Evolutionary conservation across 2,797 vertebrate genomes (phyloP).

Genomic region (Todus mexicanus): DNA sequence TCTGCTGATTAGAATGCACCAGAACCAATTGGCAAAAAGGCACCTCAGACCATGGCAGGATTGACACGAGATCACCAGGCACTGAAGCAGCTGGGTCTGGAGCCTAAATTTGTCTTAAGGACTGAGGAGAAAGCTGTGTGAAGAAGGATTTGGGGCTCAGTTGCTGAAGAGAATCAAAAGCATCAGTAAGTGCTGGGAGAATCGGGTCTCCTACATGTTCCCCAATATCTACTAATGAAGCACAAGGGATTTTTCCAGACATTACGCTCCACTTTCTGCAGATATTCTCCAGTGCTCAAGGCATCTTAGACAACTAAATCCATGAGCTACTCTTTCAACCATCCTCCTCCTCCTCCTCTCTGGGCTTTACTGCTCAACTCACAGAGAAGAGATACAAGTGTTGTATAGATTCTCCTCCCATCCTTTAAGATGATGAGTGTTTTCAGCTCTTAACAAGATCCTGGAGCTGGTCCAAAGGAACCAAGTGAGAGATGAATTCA

Average conservation of each 20-base stretch:
- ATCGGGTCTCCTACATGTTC: not conserved
- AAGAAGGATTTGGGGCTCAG: not conserved
- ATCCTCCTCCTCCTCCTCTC: not conserved
- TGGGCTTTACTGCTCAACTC: not conserved
- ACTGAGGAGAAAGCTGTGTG: not conserved
- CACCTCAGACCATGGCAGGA: not conserved
- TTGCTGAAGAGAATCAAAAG: not conserved
- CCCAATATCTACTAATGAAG: not conserved
- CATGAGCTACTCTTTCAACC: not conserved
- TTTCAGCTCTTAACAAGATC: slow-evolving; percentile 40
- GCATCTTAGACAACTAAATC: not conserved
- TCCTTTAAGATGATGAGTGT: not conserved
- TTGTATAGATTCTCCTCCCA: not conserved
- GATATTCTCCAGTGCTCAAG: not conserved
- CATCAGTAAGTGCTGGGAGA: not conserved
- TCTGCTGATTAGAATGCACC: slow-evolving; percentile 48
- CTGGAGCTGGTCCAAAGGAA: slow-evolving; percentile 17
- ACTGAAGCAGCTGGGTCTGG: not conserved
- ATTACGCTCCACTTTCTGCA: not conserved
- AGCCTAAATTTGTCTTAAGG: not conserved
- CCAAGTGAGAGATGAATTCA: not conserved
- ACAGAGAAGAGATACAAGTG: not conserved
- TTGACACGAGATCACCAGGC: not conserved
- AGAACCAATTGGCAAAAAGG: slow-evolving; percentile 19
- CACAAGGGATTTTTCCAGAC: not conserved